Conservation (phyloP, 2,888 invertebrate species). For the Volucella bombylans region DNA sequence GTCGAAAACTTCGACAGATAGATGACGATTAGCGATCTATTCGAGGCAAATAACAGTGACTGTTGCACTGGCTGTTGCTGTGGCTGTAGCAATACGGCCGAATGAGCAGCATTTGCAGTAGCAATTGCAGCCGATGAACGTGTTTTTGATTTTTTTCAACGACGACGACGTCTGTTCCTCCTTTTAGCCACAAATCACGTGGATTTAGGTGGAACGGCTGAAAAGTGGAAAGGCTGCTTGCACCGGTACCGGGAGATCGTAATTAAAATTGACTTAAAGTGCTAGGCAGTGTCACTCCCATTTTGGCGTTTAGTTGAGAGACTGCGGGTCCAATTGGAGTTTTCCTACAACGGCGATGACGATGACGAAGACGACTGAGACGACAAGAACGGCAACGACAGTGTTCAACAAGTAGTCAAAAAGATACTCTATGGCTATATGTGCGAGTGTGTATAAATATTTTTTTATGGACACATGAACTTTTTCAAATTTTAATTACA, state of each 20-base stretch:
- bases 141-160: conserved; percentile 20
- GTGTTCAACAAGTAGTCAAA: conserved; percentile 55
- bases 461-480: conserved; percentile 1
- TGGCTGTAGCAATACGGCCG: too few relatives aligned
- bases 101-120: not conserved
- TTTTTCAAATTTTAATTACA: conserved; percentile 65
- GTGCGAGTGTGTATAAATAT: conserved; percentile 8
- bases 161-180: conserved; percentile 22
- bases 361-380: conserved; percentile 2
- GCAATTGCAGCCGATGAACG: conserved; percentile 32
- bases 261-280: conserved; percentile 73
- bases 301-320: conserved; percentile 57
- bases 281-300: conserved; percentile 74
- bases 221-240: conserved; percentile 10
- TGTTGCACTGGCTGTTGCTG: not conserved
- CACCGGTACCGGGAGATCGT: conserved; percentile 64
- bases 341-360: conserved; percentile 29
- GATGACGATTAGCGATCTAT: conserved; percentile 68
- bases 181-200: conserved; percentile 62
- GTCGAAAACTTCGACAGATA: conserved; percentile 64
- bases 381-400: conserved; percentile 34
- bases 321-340: conserved; percentile 46
- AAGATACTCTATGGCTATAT: conserved; percentile 21
- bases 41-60: conserved; percentile 48
- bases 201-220: conserved; percentile 38